A percentile compares a stretch with the other conserved stretches of the same genome.
Conservation (phyloP, 2,113 vertebrate species). For the Grantiella picta region DNA sequence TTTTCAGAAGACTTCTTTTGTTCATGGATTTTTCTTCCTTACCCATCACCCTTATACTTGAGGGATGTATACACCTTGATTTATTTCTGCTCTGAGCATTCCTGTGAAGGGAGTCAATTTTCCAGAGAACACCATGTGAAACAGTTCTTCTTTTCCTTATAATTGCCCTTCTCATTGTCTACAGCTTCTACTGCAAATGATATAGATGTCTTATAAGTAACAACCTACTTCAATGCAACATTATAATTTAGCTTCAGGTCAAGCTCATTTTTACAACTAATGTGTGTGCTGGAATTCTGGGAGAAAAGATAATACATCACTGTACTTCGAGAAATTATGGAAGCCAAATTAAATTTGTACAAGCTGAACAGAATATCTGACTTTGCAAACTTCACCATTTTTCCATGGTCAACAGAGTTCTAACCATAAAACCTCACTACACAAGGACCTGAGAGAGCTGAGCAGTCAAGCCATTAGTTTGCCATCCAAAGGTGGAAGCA, state of each 20-base stretch:
- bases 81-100: not conserved
- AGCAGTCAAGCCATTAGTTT: not conserved
- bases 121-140: not conserved
- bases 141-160: not conserved
- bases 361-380: not conserved
- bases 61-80: not conserved
- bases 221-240: not conserved
- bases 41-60: not conserved
- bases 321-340: not conserved
- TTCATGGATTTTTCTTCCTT: not conserved
- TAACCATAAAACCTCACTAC: not conserved
- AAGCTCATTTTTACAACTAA: not conserved
- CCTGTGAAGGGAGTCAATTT: not conserved
- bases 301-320: not conserved
- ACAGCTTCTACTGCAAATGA: not conserved
- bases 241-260: not conserved
- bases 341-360: not conserved
- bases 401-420: not conserved
- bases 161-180: not conserved
- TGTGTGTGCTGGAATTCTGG: not conserved
- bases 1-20: not conserved
- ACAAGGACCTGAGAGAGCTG: not conserved
- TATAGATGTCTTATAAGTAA: not conserved
- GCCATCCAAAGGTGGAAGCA: not conserved
- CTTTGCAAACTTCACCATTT: not conserved